Evolutionary conservation across 2,113 vertebrate species (phyloP).

Genomic region (Stictonetta naevosa): DNA sequence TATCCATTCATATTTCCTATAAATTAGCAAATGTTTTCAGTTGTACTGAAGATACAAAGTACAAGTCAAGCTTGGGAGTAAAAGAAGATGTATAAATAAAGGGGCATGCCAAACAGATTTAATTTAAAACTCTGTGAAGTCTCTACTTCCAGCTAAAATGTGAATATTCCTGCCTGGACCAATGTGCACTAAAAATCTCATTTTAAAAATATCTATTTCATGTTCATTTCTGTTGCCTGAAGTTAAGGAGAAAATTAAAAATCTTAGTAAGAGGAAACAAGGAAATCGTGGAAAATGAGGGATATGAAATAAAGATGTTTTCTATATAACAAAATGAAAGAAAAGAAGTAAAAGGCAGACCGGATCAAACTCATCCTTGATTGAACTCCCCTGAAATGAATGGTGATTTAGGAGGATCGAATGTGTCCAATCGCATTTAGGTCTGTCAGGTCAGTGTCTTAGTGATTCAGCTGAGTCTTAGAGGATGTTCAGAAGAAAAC

Average conservation of each 20-base stretch:
- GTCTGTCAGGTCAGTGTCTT: conserved; percentile 17
- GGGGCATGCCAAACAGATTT: background rate
- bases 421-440: conserved; percentile 18
- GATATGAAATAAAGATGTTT: background rate
- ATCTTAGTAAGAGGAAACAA: background rate
- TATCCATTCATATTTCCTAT: background rate
- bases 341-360: background rate
- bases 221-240: background rate
- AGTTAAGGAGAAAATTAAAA: background rate
- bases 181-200: background rate
- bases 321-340: conserved; percentile 11
- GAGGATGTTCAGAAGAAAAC: background rate
- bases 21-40: background rate
- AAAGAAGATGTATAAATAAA: background rate
- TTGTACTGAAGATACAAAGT: background rate
- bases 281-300: background rate
- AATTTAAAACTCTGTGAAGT: background rate
- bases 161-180: background rate
- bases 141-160: background rate
- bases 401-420: conserved; percentile 32
- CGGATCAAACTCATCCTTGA: conserved; percentile 21
- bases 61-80: rapidly evolving
- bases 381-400: conserved; percentile 20
- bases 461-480: background rate
- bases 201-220: background rate